Base-by-base conservation (phyloP, 2,113 vertebrate genomes). In the Pteropus alecto region DNA sequence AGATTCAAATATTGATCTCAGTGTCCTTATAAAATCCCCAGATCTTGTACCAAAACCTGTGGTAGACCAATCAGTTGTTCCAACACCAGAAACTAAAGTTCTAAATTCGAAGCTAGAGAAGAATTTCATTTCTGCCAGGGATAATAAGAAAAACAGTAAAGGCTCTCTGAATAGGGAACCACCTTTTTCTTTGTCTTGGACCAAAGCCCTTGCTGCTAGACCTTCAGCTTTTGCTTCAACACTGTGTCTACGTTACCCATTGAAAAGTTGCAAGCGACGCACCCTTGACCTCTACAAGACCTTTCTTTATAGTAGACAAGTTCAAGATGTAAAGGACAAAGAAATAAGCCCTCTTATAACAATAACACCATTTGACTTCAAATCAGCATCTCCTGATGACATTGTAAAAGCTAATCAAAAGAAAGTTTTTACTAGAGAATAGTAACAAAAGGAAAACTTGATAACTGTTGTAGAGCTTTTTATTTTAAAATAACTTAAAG, bases 371-470 rank as follows among this genome's bases (percentile, higher is more conserved):
- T 99, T 99, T 98, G 95, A 99, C 96, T 99, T 99, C 94, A 98
- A 99, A 97, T 99, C 99, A 8, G 99, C 99, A 35, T 99, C 99
- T 94, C 99, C 99, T 26, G 99, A 99, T 97, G 99, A 99, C 98
- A 98, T 99, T 76, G 99, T 99, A 81, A 99, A 99, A 98, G 99
- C 99, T 73, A 99, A 99, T 94, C 99, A 99, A 98, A 99, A 98
- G 98, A 99, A 99, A 98, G 99, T 99, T 95, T 99, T 99, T 97
- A 99, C 99, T 90, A 99, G 99, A 98, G 89, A 99, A 87, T 99
- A 98, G 97, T 86, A 68, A 89, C 35, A 18, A 65, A 48, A 92
- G 74, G 26, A 76, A 48, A 93, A 93, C 74, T n/a, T 83, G n/a
- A 6, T 93, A 21, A 87, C 78, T 76, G 35, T 83, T 98, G 85